Conservation (phyloP, 2,888 invertebrate species). For the Epistrophe eligans region DNA sequence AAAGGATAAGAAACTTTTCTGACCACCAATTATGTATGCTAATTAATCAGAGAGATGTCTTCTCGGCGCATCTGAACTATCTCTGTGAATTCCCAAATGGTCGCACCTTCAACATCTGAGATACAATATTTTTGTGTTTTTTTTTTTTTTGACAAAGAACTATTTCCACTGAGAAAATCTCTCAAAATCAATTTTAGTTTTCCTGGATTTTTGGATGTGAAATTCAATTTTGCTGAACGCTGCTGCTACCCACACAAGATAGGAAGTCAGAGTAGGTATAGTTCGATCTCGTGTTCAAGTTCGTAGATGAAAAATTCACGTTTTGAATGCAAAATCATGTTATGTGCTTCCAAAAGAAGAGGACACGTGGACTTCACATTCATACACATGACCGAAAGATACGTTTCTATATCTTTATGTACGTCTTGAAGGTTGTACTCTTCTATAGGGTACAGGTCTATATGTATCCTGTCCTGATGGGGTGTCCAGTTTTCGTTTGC, state of each 20-base stretch:
- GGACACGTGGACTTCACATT: slow-evolving; percentile 43
- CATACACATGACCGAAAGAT: slow-evolving; percentile 22
- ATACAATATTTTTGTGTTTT: slow-evolving; percentile 2
- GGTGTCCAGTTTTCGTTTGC: slow-evolving; percentile 28
- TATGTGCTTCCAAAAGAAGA: slow-evolving; percentile 57
- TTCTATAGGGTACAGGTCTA: slow-evolving; percentile 34
- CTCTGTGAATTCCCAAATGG: slow-evolving; percentile 33
- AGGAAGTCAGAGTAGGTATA: background rate
- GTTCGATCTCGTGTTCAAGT: background rate
- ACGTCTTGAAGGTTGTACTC: slow-evolving; percentile 44
- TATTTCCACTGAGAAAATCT: slow-evolving; percentile 46
- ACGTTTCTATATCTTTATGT: background rate
- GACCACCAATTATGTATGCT: slow-evolving; percentile 83
- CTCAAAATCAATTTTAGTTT: slow-evolving; percentile 71
- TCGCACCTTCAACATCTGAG: slow-evolving; percentile 44
- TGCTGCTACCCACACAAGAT: slow-evolving; percentile 46
- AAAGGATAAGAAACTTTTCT: slow-evolving; percentile 78
- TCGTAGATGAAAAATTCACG: slow-evolving; percentile 65
- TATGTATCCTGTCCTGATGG: slow-evolving; percentile 37
- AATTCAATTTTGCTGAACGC: slow-evolving; percentile 20
- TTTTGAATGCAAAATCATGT: slow-evolving; percentile 76
- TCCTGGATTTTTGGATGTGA: slow-evolving; percentile 26
- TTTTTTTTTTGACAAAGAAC: slow-evolving; percentile 19
- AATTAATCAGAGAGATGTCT: slow-evolving; percentile 80
- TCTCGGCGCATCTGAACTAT: slow-evolving; percentile 28